Evolutionary conservation across 2,888 invertebrate genomes (phyloP).

Genomic region (Dryococelus australis): DNA sequence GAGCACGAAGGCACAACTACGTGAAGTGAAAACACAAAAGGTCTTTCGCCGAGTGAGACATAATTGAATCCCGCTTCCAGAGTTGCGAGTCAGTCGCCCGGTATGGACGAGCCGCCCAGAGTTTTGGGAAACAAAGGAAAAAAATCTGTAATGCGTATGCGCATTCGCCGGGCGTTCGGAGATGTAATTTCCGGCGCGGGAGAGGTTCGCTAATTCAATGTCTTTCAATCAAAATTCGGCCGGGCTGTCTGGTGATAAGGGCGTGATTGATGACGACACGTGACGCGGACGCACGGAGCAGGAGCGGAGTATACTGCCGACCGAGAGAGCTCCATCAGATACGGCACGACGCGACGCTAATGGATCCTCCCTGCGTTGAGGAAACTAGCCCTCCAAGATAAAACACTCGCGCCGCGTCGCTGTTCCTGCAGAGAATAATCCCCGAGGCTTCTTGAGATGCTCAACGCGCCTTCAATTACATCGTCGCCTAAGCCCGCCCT

Average conservation of each 20-base stretch:
- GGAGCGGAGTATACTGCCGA: neutral
- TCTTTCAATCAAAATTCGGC: slow-evolving; percentile 39
- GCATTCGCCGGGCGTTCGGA: neutral
- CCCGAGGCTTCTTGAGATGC: no score
- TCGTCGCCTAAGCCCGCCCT: no score
- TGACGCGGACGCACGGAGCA: no score
- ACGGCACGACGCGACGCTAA: neutral
- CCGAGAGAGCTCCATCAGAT: neutral
- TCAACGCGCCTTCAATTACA: no score
- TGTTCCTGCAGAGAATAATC: no score
- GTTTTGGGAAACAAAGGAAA: neutral
- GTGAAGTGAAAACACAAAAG: no score
- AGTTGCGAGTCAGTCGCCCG: no score
- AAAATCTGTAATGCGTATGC: neutral
- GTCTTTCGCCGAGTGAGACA: no score
- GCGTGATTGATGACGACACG: slow-evolving; percentile 29
- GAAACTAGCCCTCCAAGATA: no score
- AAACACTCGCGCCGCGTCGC: no score
- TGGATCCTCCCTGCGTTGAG: neutral
- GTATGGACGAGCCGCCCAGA: neutral
- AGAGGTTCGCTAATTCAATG: slow-evolving; percentile 40
- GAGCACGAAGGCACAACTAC: no score
- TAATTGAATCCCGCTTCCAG: no score
- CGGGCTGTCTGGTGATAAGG: slow-evolving; percentile 34
- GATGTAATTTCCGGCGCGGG: slow-evolving; percentile 35